Evolutionary conservation across 1,140 invertebrate species (phyloP), one percentile per base, ranked within the genome.

Genomic region (Megalopta genalis): DNA sequence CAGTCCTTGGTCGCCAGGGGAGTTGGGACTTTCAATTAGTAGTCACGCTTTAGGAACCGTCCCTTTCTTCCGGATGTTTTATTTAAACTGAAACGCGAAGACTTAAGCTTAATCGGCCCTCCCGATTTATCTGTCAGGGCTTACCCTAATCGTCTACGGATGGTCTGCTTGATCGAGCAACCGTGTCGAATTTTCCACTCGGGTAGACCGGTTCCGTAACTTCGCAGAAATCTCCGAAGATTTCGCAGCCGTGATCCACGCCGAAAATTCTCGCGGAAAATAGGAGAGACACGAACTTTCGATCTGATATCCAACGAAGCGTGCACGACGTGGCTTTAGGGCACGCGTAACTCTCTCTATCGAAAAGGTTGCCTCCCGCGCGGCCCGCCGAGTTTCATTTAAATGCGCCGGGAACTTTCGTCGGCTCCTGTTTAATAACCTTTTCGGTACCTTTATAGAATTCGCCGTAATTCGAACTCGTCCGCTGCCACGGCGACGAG

Each of bases 181-280:
- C 83, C 84, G 83, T 86, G 80, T 85, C 84, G 70, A 68, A 54
- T 81, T 83, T 72, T 81, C 70, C 80, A 75, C 78, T 80, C 66
- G 68, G 69, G 23, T 65, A 60, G 23, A 57, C 65, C 74, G 32
- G 52, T 59, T 74, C 46, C 27, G 69, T 83, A 77, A 83, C 81
- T 67, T 84, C 57, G 67, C 76, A 60, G 62, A 77, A 85, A 77
- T 84, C 64, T 85, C 83, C 39, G 69, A 82, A 83, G 84, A 85
- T 86, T 86, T 86, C 71, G 83, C 82, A 69, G 70, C 52, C 73
- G 63, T 80, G 68, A 67, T 84, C 69, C 64, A 59, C 65, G 72
- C 82, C 84, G 82, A 85, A 85, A 85, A 84, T 85, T 85, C 84
- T 78, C 82, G 73, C 83, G 82, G 79, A 81, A 85, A 85, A 84